phyloP scores from a whole-genome alignment of 1,140 invertebrate species.

The Camponotus floridanus region DNA sequence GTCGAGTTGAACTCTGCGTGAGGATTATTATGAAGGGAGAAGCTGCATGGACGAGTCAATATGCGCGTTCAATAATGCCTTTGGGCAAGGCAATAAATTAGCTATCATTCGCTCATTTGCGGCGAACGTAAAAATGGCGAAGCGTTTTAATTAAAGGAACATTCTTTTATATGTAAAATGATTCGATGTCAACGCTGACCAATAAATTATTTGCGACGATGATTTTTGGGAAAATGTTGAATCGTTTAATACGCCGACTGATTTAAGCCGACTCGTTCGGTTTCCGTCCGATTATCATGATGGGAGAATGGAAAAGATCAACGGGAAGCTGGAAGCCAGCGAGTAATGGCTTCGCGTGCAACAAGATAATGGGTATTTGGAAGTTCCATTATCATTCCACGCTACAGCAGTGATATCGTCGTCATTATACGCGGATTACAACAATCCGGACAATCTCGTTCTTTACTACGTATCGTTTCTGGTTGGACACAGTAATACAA shows the following conservation, averaged over 20 bases:
- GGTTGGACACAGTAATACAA: background rate
- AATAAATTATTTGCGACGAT: background rate
- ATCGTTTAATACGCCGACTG: background rate
- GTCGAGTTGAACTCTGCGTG: background rate
- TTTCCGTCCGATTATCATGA: slow-evolving; percentile 49
- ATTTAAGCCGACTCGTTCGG: background rate
- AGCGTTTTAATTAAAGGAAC: background rate
- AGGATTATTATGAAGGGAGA: background rate
- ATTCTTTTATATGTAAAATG: background rate
- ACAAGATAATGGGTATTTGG: slow-evolving; percentile 59
- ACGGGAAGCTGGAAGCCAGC: slow-evolving; percentile 9
- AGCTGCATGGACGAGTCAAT: background rate
- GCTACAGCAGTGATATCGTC: background rate
- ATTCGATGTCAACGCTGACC: background rate
- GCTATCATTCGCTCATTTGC: background rate
- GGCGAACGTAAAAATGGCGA: background rate
- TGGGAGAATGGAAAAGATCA: slow-evolving; percentile 27
- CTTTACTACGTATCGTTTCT: background rate
- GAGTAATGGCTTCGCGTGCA: slow-evolving; percentile 47
- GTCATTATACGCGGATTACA: slow-evolving; percentile 49
- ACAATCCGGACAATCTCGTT: background rate
- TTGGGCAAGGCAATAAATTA: background rate
- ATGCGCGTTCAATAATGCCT: background rate
- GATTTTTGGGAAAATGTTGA: background rate
- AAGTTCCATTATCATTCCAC: slow-evolving; percentile 59